A percentile compares a stretch with the other conserved stretches of the same genome.
Conservation (phyloP, 2,888 invertebrate genomes). For the Aphodius granarius region DNA sequence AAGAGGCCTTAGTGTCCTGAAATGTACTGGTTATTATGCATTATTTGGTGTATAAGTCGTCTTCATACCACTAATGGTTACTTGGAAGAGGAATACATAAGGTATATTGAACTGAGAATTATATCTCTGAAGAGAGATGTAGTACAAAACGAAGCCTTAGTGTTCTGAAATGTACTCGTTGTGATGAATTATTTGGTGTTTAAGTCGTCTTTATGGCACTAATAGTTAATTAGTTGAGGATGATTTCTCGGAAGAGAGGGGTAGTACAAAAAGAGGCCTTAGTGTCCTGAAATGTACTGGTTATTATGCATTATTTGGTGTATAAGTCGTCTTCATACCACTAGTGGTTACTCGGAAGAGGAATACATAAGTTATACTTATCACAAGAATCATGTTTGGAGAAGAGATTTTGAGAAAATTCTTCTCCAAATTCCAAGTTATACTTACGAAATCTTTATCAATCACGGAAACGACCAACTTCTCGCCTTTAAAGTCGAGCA, state of each 20-base stretch:
- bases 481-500: conserved; percentile 65
- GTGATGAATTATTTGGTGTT: neutral
- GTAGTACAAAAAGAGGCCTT: neutral
- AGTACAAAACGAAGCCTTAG: neutral
- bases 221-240: conserved; percentile 11
- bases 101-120: no score
- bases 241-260: neutral
- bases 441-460: conserved; percentile 82
- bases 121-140: neutral
- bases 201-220: neutral
- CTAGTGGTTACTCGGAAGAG: no score
- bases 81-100: no score
- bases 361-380: no score
- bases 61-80: no score
- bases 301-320: neutral
- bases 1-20: no score
- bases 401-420: neutral
- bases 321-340: neutral
- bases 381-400: no score
- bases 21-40: no score
- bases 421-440: no score
- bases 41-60: no score
- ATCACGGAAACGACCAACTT: conserved; percentile 76
- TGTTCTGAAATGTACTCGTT: neutral
- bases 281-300: neutral